Evolutionary conservation across 1,140 invertebrate genomes (phyloP), one percentile per base, ranked within the genome.

Genomic region (Zaprionus ornatus): DNA sequence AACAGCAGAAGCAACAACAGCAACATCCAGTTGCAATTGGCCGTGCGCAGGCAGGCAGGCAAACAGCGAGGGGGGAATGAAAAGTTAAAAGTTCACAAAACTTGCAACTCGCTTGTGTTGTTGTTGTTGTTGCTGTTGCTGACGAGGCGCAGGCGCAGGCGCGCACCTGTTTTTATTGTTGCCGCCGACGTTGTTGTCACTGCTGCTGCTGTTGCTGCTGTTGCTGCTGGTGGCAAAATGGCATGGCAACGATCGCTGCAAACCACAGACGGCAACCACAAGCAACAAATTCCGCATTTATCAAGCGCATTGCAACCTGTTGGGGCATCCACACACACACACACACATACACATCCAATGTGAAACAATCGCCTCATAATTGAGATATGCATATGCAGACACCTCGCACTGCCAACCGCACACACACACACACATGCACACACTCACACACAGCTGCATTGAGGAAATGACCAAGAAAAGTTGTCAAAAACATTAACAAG

Each of bases 261-360:
- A 74, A 40, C 72, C 66, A 65, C 65, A 74, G 65, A 67, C 59
- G 42, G 54, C 55, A 65, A 74, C 65, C 65, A 40, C 60, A 76
- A 72, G 48, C 67, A 79, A 79, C 74, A 77, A 79, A 79, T 80
- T 77, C 69, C 77, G 68, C 77, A 80, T 77, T 80, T 77, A 80
- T 72, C 68, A 80, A 66, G 57, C 25, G 57, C 29, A 56, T 69
- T 40, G 54, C 29, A 70, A 66, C 42, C 56, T 42, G 59, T 13
- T 63, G 56, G 17, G 48, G 65, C 60, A 65, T 35, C 56, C 52
- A 60, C 29, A 74, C n/a, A n/a, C 13, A 42, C 12, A 54, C 1
- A 40, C 59, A 35, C n/a, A 29, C 29, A 65, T 6, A 25, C 25
- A 56, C 9, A 48, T 13, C 13, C 15, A 61, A 68, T 68, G 59